Percentiles rank a stretch among this genome's conserved stretches.
Conservation (phyloP, 1,140 invertebrate species). For the Drosophila gunungcola region DNA sequence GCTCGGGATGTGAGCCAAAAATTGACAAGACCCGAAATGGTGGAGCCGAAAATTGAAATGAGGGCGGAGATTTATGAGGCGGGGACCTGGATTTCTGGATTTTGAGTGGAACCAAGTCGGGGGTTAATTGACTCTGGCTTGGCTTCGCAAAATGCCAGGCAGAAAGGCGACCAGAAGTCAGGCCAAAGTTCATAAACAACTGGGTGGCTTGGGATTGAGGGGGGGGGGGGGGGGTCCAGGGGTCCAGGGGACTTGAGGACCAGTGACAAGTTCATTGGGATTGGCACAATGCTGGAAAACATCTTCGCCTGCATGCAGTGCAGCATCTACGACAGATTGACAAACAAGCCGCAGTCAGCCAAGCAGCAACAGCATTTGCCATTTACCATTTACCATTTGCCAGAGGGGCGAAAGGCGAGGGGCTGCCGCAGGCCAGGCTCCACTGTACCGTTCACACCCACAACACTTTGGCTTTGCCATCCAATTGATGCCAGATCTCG, state of each 20-base stretch:
- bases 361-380: constrained; percentile 73
- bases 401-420: background rate
- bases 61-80: constrained; percentile 51
- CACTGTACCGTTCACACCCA: constrained; percentile 34
- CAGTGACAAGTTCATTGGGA: constrained; percentile 63
- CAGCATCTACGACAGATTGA: constrained; percentile 72
- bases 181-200: constrained; percentile 41
- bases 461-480: constrained; percentile 10
- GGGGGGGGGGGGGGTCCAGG: background rate
- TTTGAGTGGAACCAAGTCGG: constrained; percentile 5
- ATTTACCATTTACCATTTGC: background rate
- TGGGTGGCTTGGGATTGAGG: background rate
- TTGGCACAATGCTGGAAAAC: constrained; percentile 60
- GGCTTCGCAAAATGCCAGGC: constrained; percentile 27
- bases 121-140: constrained; percentile 70
- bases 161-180: constrained; percentile 29
- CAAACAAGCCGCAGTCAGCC: constrained; percentile 78
- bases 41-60: constrained; percentile 74
- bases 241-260: background rate
- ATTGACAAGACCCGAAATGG: constrained; percentile 52
- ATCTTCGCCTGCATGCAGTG: constrained; percentile 53
- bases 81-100: background rate
- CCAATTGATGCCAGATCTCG: constrained; percentile 7
- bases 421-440: constrained; percentile 29
- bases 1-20: constrained; percentile 26